Conservation (phyloP, 2,797 vertebrate species). For the Pagetopsis macropterus region DNA sequence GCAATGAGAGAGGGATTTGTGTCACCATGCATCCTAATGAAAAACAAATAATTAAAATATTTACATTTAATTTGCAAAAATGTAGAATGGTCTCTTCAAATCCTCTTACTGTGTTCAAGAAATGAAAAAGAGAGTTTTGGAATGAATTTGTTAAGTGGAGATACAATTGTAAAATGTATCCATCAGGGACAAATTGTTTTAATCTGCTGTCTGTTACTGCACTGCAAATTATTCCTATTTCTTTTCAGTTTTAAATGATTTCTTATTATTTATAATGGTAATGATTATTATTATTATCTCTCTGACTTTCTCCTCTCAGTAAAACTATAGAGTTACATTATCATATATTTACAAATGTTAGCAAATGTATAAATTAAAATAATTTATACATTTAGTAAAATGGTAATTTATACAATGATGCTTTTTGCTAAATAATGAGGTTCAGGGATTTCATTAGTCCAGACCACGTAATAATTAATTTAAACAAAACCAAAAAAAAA, state of each 20-base stretch:
- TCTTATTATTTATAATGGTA: constrained; percentile 9
- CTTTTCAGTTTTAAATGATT: constrained; percentile 4
- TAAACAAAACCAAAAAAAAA: constrained; percentile 36
- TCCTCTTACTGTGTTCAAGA: constrained; percentile 3
- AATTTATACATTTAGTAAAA: constrained; percentile 28
- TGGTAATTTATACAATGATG: constrained; percentile 56
- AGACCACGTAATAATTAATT: constrained; percentile 22
- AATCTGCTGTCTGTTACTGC: background rate
- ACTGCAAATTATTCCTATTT: constrained; percentile 5
- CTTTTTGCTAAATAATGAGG: constrained; percentile 53
- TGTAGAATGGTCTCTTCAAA: background rate
- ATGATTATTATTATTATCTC: constrained; percentile 7
- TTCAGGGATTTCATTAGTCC: constrained; percentile 50
- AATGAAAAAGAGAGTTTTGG: constrained; percentile 10
- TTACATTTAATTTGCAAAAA: constrained; percentile 16
- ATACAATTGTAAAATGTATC: background rate
- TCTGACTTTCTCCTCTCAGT: constrained; percentile 11
- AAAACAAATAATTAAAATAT: constrained; percentile 21
- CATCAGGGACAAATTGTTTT: constrained; percentile 2
- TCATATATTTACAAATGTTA: background rate
- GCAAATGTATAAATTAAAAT: too few relatives aligned
- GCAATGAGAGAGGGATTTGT: constrained; percentile 20
- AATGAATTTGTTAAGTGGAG: background rate
- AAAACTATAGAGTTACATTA: constrained; percentile 23
- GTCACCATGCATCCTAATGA: constrained; percentile 17